A percentile compares a stretch with the other conserved stretches of the same genome.
phyloP scores from a whole-genome alignment of 2,888 invertebrate genomes.

The Panopea generosa region DNA sequence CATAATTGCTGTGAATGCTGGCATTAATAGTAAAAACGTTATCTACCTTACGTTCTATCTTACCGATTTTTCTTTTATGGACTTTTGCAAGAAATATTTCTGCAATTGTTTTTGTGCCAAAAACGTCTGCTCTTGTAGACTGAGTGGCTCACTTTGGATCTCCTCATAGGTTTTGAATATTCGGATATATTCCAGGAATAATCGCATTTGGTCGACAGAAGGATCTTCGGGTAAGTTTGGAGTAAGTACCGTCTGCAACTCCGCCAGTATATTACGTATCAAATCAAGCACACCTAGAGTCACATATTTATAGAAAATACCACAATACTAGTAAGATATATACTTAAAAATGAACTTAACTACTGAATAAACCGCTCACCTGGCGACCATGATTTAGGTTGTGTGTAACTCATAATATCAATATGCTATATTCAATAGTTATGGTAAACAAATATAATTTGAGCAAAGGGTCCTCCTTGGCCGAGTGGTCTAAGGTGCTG shows the following conservation, averaged over 20 bases:
- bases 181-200: constrained; percentile 48
- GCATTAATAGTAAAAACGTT: too few relatives aligned
- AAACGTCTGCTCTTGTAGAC: constrained; percentile 61
- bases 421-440: too few relatives aligned
- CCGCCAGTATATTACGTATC: constrained; percentile 32
- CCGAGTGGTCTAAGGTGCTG: too few relatives aligned
- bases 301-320: too few relatives aligned
- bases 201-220: constrained; percentile 52
- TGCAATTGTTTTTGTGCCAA: constrained; percentile 61
- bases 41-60: too few relatives aligned
- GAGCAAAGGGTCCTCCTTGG: too few relatives aligned
- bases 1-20: too few relatives aligned
- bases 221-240: constrained; percentile 60
- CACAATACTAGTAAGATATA: not conserved
- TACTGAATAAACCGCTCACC: not conserved
- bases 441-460: too few relatives aligned
- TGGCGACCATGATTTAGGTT: not conserved
- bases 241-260: constrained; percentile 52
- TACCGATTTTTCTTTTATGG: constrained; percentile 54
- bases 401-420: too few relatives aligned
- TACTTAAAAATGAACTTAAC: not conserved
- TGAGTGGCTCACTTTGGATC: constrained; percentile 22
- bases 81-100: constrained; percentile 48
- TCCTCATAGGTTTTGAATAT: constrained; percentile 41
- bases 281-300: constrained; percentile 36